These are phyloP conservation scores for Bubo blakistoni DNA, from an alignment of 2,113 vertebrate species.

Conservation along the genomic window DNA sequence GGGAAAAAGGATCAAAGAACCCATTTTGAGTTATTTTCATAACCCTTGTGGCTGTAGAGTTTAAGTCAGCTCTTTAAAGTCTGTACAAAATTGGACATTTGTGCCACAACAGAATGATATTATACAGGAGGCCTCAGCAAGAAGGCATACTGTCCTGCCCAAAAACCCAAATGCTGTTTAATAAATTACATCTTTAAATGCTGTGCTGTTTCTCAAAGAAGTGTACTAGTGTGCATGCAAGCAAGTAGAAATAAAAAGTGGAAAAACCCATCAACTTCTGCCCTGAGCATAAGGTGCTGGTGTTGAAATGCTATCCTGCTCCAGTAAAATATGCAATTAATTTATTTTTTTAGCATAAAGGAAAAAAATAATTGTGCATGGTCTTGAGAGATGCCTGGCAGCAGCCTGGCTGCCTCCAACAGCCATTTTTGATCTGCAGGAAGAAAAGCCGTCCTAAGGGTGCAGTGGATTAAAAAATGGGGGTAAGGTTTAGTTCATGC, in stretches of 20 bases:
- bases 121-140: background rate
- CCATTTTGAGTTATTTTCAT: background rate
- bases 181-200: background rate
- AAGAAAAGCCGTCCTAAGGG: background rate
- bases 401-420: background rate
- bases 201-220: background rate
- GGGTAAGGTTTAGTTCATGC: background rate
- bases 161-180: background rate
- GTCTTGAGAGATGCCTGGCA: background rate
- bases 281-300: background rate
- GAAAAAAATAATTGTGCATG: background rate
- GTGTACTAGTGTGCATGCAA: background rate
- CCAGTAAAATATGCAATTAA: background rate
- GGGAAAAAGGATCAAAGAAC: background rate
- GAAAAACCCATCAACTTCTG: background rate
- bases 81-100: background rate
- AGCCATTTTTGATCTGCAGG: background rate
- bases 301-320: background rate
- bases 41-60: background rate
- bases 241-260: background rate
- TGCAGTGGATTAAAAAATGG: background rate
- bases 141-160: background rate
- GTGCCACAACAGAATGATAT: background rate
- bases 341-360: background rate
- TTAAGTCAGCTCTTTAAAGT: background rate